Evolutionary conservation across 2,797 vertebrate genomes (phyloP).

Genomic region (Sardinella longiceps): DNA sequence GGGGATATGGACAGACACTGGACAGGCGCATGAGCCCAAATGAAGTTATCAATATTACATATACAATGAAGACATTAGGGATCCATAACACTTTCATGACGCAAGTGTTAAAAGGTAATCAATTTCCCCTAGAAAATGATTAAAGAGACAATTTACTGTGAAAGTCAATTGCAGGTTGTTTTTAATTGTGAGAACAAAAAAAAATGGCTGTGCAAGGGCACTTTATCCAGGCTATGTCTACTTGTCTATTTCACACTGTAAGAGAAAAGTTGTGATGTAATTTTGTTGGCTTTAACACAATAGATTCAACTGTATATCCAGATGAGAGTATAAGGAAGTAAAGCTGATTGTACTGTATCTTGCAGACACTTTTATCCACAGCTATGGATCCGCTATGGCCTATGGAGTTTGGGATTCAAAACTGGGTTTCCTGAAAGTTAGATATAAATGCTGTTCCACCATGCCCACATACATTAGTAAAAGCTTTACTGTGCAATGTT

Average conservation of each 20-base stretch:
- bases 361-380: neutral
- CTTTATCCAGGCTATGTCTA: neutral
- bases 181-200: neutral
- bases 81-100: slow-evolving; percentile 44
- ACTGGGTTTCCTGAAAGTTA: too few species aligned
- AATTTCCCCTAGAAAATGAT: neutral
- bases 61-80: slow-evolving; percentile 69
- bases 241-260: neutral
- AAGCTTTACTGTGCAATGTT: too few species aligned
- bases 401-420: too few species aligned
- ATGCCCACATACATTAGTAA: too few species aligned
- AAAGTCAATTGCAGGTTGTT: neutral
- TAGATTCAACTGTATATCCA: neutral
- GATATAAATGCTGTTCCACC: too few species aligned
- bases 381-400: too few species aligned
- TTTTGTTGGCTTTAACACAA: neutral
- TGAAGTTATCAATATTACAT: slow-evolving; percentile 77
- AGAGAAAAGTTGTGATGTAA: neutral
- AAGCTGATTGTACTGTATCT: neutral
- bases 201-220: neutral
- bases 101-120: slow-evolving; percentile 38
- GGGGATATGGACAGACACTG: neutral
- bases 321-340: neutral
- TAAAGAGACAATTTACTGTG: neutral
- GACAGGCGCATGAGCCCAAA: slow-evolving; percentile 62